Evolutionary conservation across 2,113 vertebrate genomes (phyloP), one percentile per base, ranked within the genome.

Genomic region (Callithrix jacchus): DNA sequence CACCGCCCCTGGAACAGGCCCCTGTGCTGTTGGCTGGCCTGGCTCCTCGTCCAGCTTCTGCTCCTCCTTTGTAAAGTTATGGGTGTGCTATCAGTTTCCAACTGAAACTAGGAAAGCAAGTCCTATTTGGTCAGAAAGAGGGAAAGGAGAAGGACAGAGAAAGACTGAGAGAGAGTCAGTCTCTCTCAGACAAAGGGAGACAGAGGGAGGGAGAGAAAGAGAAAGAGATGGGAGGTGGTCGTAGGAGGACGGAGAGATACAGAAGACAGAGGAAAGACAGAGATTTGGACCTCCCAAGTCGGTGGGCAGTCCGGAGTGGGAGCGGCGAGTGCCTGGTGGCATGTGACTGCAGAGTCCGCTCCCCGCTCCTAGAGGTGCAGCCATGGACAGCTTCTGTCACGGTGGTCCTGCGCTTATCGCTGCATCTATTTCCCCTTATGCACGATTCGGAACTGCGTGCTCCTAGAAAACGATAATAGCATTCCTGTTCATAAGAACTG

Each of bases 371-470:
- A 0, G 16, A 40, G 49, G n/a, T 42, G 37, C 20, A 7, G n/a
- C 37, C 40, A 13, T 6, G 20, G 11, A 86, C 84, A 27, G 56
- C 30, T 79, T n/a, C 83, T 49, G 81, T 66, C 80, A 54, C 3
- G 0, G 32, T 82, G 91, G 77, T 58, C 73, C 9, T 45, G 42
- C n/a, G 8, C 71, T 96, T 82, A 86, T 96, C 95, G 93, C 79
- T 52, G 73, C 73, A 89, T 94, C 96, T 94, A 0, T 58, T 89
- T 94, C 93, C 61, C 79, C 20, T 14, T 83, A 79, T 96, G 93
- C 37, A 49, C 42, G 89, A 16, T 64, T 82, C 52, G 90, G 95
- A 90, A 87, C 91, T n/a, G n/a, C 83, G 32, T 42, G 54, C 96
- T 79, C 93, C 73, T 8, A 32, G 91, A 89, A 91, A 68, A 95